Evolutionary conservation across 2,888 invertebrate species (phyloP), one percentile per base, ranked within the genome.

Genomic region (Thecophora atra): DNA sequence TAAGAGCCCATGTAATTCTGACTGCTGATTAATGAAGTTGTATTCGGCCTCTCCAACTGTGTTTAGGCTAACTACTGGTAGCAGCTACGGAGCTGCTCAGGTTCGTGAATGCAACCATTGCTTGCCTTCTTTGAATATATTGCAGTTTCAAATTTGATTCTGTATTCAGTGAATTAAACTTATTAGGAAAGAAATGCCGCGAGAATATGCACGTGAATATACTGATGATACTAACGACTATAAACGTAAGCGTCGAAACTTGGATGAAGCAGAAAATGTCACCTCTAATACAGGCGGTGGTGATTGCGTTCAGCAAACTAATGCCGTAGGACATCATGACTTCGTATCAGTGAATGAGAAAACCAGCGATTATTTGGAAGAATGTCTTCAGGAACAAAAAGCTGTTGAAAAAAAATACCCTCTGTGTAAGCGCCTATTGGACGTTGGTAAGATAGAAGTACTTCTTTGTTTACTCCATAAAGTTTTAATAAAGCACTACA

Each of bases 321-420:
- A 37, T 47, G 11, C 67, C 15, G 24, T 37, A 2, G 63, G 63
- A 13, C 52, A 71, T 70, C 79, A 81, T 54, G 86, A 85, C 74
- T 79, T 83, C 17, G 79, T 83, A 15, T 83, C 83, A 7, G 83
- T 91, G 73, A 89, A 90, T 78, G 91, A 91, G 81, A 93, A 92
- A 87, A 92, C 92, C 81, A 91, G 90, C 71, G 92, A 93, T 85
- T 94, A 94, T 82, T 90, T 94, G 80, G 89, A 91, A 52, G 93
- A 93, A 81, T 88, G 94, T 72, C 82, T 94, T 56, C 89, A 90
- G 73, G 93, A 93, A 82, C 93, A 93, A 82, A 89, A 91, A 70
- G 89, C 89, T 75, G 86, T 93, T 24, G 91, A 89, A 74, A 88
- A 89, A 67, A 92, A 92, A 79, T 91, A 90, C 81, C 91, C 92